Evolutionary conservation across 2,113 vertebrate species (phyloP), one percentile per base, ranked within the genome.

Genomic region (Heterotilapia buettikoferi): DNA sequence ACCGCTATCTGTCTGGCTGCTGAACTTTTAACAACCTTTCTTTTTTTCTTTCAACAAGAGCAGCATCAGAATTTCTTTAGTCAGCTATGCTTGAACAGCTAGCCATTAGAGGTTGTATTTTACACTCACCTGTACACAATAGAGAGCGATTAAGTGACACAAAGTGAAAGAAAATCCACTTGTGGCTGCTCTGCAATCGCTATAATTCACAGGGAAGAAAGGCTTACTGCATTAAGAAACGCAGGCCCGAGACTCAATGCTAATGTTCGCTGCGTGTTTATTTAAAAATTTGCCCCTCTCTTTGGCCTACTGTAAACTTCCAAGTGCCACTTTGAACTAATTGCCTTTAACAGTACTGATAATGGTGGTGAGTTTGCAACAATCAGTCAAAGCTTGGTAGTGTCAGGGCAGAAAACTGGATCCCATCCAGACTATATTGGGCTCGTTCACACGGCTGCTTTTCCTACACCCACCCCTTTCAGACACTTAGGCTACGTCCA

Each of bases 21-120:
- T 94, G 92, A 90, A 93, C 91, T 89, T 91, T 86, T 90, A 82
- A 89, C 61, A 76, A 89, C 80, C 88, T 89, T 66, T 82, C 61
- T 52, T 80, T 33, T 18, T 76, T 26, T 76, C 40, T 81, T 54
- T 85, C 79, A 73, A 10, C 13, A 43, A 4, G 26, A 80, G 8
- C 3, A 85, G 26, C 29, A 53, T 63, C 89, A 82, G 47, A 56
- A 76, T 80, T 83, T 87, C 38, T 85, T 73, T 40, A 33, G 29
- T 82, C 29, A 33, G 4, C 33, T 6, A 73, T 36, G 29, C n/a
- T 78, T 14, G 29, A 81, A 40, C 43, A 61, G 40, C 61, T 63
- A 80, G 57, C 38, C 18, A 66, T 87, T 47, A 85, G 7, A 56
- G 36, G 53, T 7, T 71, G 43, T 86, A 43, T 87, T 87, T 83